Evolutionary conservation across 2,888 invertebrate species (phyloP).

Genomic region (Dryobotodes eremita): DNA sequence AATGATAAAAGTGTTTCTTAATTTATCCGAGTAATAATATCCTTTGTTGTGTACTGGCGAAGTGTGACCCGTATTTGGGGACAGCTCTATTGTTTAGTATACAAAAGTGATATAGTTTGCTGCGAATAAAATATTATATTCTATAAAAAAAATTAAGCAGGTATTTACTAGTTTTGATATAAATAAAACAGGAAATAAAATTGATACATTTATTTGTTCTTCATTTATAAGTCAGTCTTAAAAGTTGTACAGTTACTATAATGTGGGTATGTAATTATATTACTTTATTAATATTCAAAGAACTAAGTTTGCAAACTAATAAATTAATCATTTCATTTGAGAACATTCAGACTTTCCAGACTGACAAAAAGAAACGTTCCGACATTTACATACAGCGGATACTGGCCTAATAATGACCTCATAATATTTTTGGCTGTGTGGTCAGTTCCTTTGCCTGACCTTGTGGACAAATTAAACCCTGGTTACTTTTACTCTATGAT

Average conservation of each 20-base stretch:
- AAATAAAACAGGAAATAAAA: conserved; percentile 21
- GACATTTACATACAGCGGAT: not conserved
- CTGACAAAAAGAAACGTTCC: not conserved
- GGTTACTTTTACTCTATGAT: conserved; percentile 12
- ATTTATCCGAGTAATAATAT: conserved; percentile 35
- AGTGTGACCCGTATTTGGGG: conserved; percentile 43
- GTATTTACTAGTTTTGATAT: not conserved
- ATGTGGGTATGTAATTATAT: not conserved
- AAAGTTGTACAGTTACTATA: not conserved
- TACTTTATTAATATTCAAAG: not conserved
- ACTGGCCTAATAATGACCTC: not conserved
- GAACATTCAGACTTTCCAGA: not conserved
- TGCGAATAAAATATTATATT: not conserved
- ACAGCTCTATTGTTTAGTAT: conserved; percentile 41
- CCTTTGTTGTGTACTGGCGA: conserved; percentile 49
- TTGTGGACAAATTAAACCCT: not conserved
- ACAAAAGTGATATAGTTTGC: conserved; percentile 32
- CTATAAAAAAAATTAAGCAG: not conserved
- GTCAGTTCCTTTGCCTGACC: conserved; percentile 14
- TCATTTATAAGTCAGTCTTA: conserved; percentile 19
- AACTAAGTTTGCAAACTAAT: no score
- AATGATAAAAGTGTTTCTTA: not conserved
- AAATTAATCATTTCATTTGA: not conserved
- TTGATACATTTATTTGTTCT: conserved; percentile 19
- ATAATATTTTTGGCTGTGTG: conserved; percentile 14